Percentiles rank a stretch among this genome's conserved stretches.
Conservation (phyloP, 2,888 invertebrate genomes). For the Isoperla grammatica region DNA sequence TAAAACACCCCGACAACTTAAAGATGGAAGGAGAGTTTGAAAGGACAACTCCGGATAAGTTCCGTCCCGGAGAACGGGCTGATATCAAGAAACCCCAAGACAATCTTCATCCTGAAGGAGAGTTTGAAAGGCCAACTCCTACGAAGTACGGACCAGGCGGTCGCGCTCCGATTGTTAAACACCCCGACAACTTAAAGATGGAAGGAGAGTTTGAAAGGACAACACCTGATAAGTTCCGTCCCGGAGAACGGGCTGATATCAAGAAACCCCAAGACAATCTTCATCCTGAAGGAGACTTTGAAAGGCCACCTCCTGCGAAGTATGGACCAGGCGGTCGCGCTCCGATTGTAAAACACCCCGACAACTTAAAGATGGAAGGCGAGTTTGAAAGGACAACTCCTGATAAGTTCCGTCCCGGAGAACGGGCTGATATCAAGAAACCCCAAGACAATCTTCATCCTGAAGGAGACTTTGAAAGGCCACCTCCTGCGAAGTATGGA, state of each 20-base stretch:
- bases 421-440: conserved; percentile 34
- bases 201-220: conserved; percentile 48
- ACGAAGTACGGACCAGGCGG: conserved; percentile 35
- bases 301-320: conserved; percentile 39
- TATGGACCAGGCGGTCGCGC: conserved; percentile 43
- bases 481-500: conserved; percentile 30
- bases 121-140: conserved; percentile 32
- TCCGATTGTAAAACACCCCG: no score
- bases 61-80: conserved; percentile 33
- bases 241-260: conserved; percentile 39
- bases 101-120: conserved; percentile 59
- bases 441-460: conserved; percentile 35
- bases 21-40: conserved; percentile 53
- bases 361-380: conserved; percentile 46
- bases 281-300: conserved; percentile 31
- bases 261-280: conserved; percentile 34
- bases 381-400: conserved; percentile 48
- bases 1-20: conserved; percentile 41
- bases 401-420: conserved; percentile 40
- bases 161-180: conserved; percentile 32
- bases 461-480: conserved; percentile 41
- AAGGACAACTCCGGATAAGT: conserved; percentile 16
- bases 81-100: conserved; percentile 45
- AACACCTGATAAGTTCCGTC: conserved; percentile 31
- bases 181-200: conserved; percentile 50